Percentiles rank a stretch among this genome's conserved stretches.
phyloP scores from a whole-genome alignment of 2,888 invertebrate genomes.

The Chelonus formosanus region DNA sequence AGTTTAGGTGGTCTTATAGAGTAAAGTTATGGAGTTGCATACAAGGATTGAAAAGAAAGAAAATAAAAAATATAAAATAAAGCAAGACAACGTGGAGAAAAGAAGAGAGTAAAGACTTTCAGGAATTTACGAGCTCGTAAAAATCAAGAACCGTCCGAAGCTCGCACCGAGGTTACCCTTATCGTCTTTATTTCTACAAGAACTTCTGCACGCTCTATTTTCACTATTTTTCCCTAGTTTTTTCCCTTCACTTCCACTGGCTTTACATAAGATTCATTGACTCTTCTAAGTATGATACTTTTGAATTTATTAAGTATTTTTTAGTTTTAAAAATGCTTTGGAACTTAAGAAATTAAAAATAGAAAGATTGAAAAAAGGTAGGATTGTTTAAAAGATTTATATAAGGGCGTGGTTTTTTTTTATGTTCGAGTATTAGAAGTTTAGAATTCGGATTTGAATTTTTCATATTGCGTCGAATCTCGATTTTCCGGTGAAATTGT shows the following conservation, averaged over 20 bases:
- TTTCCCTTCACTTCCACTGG: neutral
- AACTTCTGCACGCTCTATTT: slow-evolving; percentile 28
- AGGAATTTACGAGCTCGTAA: slow-evolving; percentile 64
- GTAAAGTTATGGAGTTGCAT: no score
- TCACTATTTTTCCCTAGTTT: slow-evolving; percentile 10
- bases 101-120: slow-evolving; percentile 47
- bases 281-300: neutral
- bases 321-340: no score
- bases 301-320: neutral
- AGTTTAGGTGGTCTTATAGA: no score
- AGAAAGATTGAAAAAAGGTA: no score
- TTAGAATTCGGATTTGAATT: no score
- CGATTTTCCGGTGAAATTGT: no score
- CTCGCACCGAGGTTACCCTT: slow-evolving; percentile 51
- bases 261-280: slow-evolving; percentile 3
- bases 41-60: slow-evolving; percentile 25
- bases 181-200: slow-evolving; percentile 46
- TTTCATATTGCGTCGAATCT: no score
- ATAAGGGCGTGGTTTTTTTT: no score
- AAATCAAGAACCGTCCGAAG: slow-evolving; percentile 64
- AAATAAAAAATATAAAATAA: slow-evolving; percentile 39
- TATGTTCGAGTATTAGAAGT: no score
- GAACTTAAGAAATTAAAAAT: no score
- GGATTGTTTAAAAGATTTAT: no score
- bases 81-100: slow-evolving; percentile 29